Evolutionary conservation across 2,797 vertebrate species (phyloP).

Genomic region (Galagoides demidoff): DNA sequence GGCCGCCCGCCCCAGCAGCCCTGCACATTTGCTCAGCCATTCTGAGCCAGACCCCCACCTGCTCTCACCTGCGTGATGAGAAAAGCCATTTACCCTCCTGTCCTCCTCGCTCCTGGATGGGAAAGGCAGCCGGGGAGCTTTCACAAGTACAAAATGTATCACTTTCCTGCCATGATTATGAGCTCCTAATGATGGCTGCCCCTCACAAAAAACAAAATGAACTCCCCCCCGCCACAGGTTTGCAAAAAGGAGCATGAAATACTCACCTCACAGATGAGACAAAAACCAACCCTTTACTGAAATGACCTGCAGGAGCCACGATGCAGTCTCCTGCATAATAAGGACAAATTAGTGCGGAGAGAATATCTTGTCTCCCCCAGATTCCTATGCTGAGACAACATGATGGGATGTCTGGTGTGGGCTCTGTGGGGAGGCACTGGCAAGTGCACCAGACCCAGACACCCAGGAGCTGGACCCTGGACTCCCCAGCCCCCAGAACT

Average conservation of each 20-base stretch:
- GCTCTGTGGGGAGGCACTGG: rapidly evolving
- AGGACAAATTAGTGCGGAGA: rapidly evolving
- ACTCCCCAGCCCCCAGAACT: no score
- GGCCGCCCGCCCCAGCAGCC: rapidly evolving
- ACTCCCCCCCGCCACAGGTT: background rate
- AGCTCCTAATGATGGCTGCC: background rate
- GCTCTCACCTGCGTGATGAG: background rate
- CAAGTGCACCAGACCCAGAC: background rate
- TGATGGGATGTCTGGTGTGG: rapidly evolving
- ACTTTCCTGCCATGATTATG: no score
- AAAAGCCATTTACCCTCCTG: background rate
- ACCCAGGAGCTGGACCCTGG: background rate
- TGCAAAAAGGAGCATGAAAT: no score
- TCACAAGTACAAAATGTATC: no score
- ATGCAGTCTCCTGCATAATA: rapidly evolving
- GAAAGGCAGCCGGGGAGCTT: background rate
- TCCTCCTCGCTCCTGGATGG: background rate
- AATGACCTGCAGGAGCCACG: rapidly evolving
- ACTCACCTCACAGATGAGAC: background rate
- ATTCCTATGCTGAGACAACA: background rate
- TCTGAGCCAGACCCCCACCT: background rate
- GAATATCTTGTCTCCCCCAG: no score
- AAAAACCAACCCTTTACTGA: background rate
- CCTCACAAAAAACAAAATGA: background rate
- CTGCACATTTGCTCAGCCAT: no score